A percentile compares a stretch with the other conserved stretches of the same genome.
Evolutionary conservation across 2,113 vertebrate species (phyloP).

Genomic region (western clawed frog (Xenopus tropicalis)): DNA sequence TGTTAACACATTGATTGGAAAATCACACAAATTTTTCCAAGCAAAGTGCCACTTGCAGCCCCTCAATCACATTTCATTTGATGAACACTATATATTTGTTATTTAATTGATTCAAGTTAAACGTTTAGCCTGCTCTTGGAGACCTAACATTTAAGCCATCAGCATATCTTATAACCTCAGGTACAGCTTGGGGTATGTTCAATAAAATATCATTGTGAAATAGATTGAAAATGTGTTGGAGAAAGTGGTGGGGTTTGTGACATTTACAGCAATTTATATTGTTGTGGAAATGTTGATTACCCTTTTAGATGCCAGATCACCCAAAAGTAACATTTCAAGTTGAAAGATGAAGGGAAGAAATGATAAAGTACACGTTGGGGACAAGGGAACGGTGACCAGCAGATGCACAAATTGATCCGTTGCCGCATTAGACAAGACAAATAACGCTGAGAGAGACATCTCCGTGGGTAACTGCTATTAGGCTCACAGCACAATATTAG

Average conservation of each 20-base stretch:
- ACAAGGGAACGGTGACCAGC: conserved; percentile 44
- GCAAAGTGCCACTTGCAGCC: too few relatives aligned
- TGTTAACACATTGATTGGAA: too few relatives aligned
- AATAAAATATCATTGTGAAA: conserved; percentile 26
- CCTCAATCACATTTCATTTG: too few relatives aligned
- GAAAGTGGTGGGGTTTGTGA: conserved; percentile 36
- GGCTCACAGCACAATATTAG: conserved; percentile 5
- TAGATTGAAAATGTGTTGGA: conserved; percentile 32
- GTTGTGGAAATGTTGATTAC: conserved; percentile 50
- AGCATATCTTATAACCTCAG: background rate
- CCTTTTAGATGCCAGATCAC: conserved; percentile 47
- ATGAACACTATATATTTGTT: too few relatives aligned
- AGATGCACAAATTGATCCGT: conserved; percentile 50
- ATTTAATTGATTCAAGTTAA: too few relatives aligned
- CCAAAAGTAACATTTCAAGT: conserved; percentile 49
- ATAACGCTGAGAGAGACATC: conserved; percentile 43
- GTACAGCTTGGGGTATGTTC: background rate
- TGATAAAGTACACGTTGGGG: conserved; percentile 45
- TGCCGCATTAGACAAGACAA: conserved; percentile 39
- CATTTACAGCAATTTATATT: conserved; percentile 44
- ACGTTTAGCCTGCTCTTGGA: background rate
- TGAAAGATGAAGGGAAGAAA: conserved; percentile 47
- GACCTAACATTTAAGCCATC: background rate
- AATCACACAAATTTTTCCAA: too few relatives aligned
- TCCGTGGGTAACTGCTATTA: background rate